phyloP scores from a whole-genome alignment of 2,113 vertebrate genomes.

The Vireo altiloquus region DNA sequence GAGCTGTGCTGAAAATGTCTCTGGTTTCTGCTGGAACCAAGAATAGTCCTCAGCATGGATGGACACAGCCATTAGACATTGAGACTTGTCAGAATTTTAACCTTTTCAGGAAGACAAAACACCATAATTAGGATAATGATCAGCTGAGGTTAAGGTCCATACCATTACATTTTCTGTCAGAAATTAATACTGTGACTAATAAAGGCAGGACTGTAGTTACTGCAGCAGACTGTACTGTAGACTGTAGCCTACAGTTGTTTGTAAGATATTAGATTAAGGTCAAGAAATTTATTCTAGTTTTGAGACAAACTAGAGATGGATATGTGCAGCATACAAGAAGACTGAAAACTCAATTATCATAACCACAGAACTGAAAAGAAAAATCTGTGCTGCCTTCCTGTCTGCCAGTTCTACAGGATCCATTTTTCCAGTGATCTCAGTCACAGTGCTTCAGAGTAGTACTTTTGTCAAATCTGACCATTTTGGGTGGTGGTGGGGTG shows the following conservation, averaged over 20 bases:
- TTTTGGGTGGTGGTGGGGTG: background rate
- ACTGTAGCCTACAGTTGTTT: conserved; percentile 31
- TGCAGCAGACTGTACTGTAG: conserved; percentile 40
- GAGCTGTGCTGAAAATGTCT: background rate
- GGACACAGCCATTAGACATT: background rate
- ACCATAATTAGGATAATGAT: background rate
- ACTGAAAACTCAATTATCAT: conserved; percentile 23
- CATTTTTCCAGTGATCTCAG: conserved; percentile 43
- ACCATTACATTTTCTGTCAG: background rate
- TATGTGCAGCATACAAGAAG: conserved; percentile 20
- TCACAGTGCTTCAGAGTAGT: conserved; percentile 23
- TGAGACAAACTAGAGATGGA: conserved; percentile 39
- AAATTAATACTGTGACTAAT: conserved; percentile 3
- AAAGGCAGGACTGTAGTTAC: conserved; percentile 5
- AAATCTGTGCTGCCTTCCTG: conserved; percentile 8
- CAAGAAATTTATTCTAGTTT: conserved; percentile 22
- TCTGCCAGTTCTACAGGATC: background rate
- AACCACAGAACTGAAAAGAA: conserved; percentile 31
- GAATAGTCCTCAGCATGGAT: background rate
- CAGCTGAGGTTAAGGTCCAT: background rate
- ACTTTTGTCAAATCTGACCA: background rate
- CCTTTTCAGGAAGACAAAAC: conserved; percentile 43
- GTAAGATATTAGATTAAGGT: conserved; percentile 42
- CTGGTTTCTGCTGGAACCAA: background rate
- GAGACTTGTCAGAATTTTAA: conserved; percentile 12